Evolutionary conservation across 2,888 invertebrate genomes (phyloP).

Genomic region (Ametastegia equiseti): DNA sequence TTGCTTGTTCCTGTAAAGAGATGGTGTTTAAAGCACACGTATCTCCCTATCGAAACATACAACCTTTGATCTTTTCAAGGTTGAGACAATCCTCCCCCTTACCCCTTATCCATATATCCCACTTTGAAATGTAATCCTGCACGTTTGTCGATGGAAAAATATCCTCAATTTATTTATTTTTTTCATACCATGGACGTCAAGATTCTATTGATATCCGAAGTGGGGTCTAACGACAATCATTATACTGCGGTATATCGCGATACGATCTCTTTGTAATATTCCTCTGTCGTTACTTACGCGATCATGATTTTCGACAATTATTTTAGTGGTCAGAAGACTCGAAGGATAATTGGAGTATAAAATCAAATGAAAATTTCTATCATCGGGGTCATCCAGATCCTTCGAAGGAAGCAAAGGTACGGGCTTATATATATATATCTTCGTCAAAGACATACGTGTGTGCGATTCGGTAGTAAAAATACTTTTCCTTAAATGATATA

Average conservation of each 20-base stretch:
- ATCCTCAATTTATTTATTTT: background rate
- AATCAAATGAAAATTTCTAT: no score
- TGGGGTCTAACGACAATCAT: conserved; percentile 21
- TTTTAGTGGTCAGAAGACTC: background rate
- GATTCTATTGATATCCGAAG: conserved; percentile 22
- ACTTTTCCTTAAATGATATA: background rate
- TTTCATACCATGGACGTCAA: background rate
- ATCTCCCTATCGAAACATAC: background rate
- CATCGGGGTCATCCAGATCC: no score
- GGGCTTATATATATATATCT: no score
- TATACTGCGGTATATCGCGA: background rate
- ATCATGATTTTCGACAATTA: background rate
- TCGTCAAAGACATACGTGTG: background rate
- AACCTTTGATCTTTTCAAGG: conserved; percentile 41
- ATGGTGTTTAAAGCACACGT: conserved; percentile 18
- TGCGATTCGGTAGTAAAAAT: background rate
- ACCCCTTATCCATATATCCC: background rate
- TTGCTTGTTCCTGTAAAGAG: background rate
- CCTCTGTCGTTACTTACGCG: background rate
- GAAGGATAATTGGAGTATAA: no score
- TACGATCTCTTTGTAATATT: background rate
- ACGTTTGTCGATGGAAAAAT: background rate
- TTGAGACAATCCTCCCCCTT: conserved; percentile 14
- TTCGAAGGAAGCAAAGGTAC: no score
- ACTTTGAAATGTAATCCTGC: background rate